Evolutionary conservation across 1,140 invertebrate genomes (phyloP), one percentile per base, ranked within the genome.

Genomic region (Ditylenchus dipsaci): DNA sequence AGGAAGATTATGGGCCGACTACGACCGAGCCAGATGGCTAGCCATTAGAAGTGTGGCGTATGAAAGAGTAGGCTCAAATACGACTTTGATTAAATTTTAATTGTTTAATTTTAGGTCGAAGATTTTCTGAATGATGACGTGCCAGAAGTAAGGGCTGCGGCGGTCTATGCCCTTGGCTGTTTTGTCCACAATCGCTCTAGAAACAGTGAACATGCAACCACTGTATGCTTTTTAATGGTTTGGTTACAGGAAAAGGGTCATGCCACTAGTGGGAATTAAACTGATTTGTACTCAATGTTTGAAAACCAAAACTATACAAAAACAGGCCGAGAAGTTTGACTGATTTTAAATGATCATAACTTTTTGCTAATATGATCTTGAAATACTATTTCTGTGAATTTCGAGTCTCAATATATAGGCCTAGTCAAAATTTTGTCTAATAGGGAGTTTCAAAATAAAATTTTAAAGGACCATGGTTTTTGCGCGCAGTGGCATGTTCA

Each of bases 31-130:
- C 23, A 87, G 92, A 67, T 96, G 94, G 93, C 92, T 91, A 59
- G 94, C 92, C 11, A 93, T 93, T 15, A 86, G 95, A n/a, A 92
- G 96, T 82, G 89, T 89, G 70, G 93, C 94, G 8, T 92, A 95
- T 85, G 94, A 97, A 83, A 63, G 71, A 56, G 78, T 76, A 33
- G 33, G 63, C 8, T 27, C 19, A 30, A 33, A 59, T 23, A 59
- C 29, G 21, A 7, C 26, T 61, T 19, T 29, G n/a, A 8, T 21
- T 3, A 30, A 61, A 65, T 17, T 30, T n/a, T n/a, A n/a, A n/a
- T 45, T 65, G 9, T 56, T 64, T 17, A 29, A 38, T 1, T 0
- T 29, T 42, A 73, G 70, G 69, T 61, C 1, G 47, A 61, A 17
- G 67, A 80, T 38, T 76, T 80, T 45, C 57, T 82, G 47, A 68